phyloP scores from a whole-genome alignment of 2,113 vertebrate genomes.

The Corythoichthys haematopterus region DNA sequence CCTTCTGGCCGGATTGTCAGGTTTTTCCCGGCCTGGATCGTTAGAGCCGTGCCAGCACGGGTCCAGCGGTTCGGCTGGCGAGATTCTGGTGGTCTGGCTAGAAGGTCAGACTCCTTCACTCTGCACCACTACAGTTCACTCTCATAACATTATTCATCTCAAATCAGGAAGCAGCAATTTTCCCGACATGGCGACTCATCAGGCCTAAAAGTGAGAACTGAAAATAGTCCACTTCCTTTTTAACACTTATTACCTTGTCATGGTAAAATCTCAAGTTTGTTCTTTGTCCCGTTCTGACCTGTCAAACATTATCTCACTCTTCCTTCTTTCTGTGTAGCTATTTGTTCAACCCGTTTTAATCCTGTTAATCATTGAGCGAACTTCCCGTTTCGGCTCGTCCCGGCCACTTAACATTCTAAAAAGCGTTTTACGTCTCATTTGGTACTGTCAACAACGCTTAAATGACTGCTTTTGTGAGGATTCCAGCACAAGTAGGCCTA shows the following conservation, averaged over 20 bases:
- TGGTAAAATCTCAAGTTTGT: slow-evolving; percentile 11
- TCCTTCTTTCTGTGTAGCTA: slow-evolving; percentile 2
- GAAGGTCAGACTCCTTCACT: too few species aligned
- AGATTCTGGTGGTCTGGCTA: too few species aligned
- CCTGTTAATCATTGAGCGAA: slow-evolving; percentile 33
- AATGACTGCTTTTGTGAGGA: not conserved
- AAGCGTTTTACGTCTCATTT: slow-evolving; percentile 4
- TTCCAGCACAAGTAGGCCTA: not conserved
- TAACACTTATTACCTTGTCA: slow-evolving; percentile 64
- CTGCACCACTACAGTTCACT: too few species aligned
- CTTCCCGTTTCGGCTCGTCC: slow-evolving; percentile 36
- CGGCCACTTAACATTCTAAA: slow-evolving; percentile 14
- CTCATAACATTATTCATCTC: not conserved
- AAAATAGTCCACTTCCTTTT: slow-evolving; percentile 59
- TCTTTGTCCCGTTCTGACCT: not conserved
- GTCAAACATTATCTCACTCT: not conserved
- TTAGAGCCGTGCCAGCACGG: too few species aligned
- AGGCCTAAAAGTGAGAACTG: slow-evolving; percentile 65
- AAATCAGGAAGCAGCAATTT: slow-evolving; percentile 56
- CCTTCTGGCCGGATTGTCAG: too few species aligned
- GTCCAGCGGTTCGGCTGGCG: too few species aligned
- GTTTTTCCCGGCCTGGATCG: too few species aligned
- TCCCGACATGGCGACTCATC: slow-evolving; percentile 23
- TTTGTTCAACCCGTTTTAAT: slow-evolving; percentile 1
- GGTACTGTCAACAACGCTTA: slow-evolving; percentile 18